Evolutionary conservation across 2,113 vertebrate genomes (phyloP).

Genomic region (Herpailurus yagouaroundi): DNA sequence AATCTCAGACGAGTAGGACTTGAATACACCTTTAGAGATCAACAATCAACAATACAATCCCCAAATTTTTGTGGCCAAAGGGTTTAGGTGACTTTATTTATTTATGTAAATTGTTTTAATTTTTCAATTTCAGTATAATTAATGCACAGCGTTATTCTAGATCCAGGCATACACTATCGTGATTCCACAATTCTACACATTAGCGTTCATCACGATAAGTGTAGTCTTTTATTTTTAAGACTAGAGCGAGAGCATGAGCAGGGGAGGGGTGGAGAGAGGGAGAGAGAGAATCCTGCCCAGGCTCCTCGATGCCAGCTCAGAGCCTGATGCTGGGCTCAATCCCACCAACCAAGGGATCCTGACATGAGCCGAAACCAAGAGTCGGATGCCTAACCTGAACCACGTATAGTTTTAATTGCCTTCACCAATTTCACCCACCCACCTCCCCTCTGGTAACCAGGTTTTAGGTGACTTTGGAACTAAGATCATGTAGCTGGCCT

Average conservation of each 20-base stretch:
- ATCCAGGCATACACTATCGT: background rate
- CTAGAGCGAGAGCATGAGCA: too few relatives aligned
- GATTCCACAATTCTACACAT: background rate
- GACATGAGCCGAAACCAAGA: too few relatives aligned
- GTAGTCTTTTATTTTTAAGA: background rate
- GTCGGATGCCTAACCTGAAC: too few relatives aligned
- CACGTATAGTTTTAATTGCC: background rate
- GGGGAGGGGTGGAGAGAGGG: too few relatives aligned
- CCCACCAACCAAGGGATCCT: too few relatives aligned
- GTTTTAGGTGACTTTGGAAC: background rate
- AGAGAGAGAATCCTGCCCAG: too few relatives aligned
- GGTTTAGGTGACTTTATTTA: background rate
- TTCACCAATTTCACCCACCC: background rate
- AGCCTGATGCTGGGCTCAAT: too few relatives aligned
- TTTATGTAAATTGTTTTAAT: background rate
- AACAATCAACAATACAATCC: background rate
- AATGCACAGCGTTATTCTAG: background rate
- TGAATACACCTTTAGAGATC: background rate
- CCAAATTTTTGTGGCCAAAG: background rate
- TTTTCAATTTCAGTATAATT: background rate
- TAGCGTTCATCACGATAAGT: background rate
- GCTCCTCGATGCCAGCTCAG: too few relatives aligned
- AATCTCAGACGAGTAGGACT: background rate
- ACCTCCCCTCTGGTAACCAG: background rate
- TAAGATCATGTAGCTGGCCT: background rate